Evolutionary conservation across 2,888 invertebrate genomes (phyloP).

Genomic region (Hemistola chrysoprasaria): DNA sequence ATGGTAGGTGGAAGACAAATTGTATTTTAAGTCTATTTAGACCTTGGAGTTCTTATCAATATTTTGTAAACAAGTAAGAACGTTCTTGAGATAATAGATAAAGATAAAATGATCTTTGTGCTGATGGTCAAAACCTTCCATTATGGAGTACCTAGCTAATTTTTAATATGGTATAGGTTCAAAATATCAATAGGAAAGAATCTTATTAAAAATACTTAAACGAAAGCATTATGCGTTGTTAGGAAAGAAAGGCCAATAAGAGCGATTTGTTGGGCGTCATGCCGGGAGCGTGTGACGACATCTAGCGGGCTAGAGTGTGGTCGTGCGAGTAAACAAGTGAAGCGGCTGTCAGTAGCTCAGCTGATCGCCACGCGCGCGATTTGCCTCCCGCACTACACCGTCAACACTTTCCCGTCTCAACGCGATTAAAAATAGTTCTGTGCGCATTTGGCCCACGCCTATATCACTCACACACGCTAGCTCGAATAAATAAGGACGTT

Average conservation of each 20-base stretch:
- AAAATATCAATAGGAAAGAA: too few relatives aligned
- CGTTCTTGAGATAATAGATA: conserved; percentile 14
- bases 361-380: conserved; percentile 71
- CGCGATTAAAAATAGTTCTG: conserved; percentile 75
- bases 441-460: conserved; percentile 73
- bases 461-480: conserved; percentile 55
- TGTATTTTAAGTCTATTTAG: too few relatives aligned
- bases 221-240: too few relatives aligned
- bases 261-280: conserved; percentile 33
- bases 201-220: too few relatives aligned
- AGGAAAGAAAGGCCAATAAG: conserved; percentile 33
- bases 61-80: conserved; percentile 11
- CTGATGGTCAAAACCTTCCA: not conserved
- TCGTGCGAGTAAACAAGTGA: conserved; percentile 73
- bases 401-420: conserved; percentile 57
- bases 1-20: too few relatives aligned
- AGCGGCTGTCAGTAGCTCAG: conserved; percentile 72
- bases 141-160: too few relatives aligned
- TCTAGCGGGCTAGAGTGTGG: conserved; percentile 56
- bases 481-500: conserved; percentile 81
- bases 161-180: too few relatives aligned
- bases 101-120: conserved; percentile 9
- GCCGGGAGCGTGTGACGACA: conserved; percentile 51
- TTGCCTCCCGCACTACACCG: conserved; percentile 44
- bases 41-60: conserved; percentile 3